These are phyloP conservation scores for Elysia crispata DNA, from an alignment of 2,888 invertebrate genomes.

Conservation along the genomic window DNA sequence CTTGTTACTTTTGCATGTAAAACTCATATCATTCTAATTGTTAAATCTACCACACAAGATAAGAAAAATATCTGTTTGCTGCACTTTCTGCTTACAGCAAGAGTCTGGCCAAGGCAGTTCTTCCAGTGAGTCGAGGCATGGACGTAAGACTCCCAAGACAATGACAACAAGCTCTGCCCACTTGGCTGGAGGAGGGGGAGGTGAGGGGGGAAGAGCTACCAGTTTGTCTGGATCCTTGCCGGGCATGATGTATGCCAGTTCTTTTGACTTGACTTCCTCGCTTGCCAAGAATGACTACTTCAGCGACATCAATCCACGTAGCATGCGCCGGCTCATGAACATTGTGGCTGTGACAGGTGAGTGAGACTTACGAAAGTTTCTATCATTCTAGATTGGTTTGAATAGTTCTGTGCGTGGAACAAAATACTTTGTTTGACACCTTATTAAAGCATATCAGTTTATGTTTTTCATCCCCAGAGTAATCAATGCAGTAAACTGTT, in stretches of 20 bases:
- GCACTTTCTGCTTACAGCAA: slow-evolving; percentile 1
- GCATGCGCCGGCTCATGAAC: slow-evolving; percentile 97
- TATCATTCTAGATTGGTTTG: too few relatives aligned
- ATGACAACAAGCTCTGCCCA: slow-evolving; percentile 29
- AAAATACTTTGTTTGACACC: too few relatives aligned
- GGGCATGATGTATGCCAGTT: slow-evolving; percentile 61
- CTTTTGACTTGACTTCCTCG: slow-evolving; percentile 71
- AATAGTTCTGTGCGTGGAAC: too few relatives aligned
- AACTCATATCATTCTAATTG: too few relatives aligned
- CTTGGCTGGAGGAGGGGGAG: background rate
- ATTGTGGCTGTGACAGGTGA: slow-evolving; percentile 95
- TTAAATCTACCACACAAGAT: too few relatives aligned
- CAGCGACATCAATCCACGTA: slow-evolving; percentile 97
- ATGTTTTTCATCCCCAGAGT: too few relatives aligned
- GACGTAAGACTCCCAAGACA: slow-evolving; percentile 27
- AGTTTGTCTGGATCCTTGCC: slow-evolving; percentile 52
- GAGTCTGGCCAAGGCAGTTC: slow-evolving; percentile 46
- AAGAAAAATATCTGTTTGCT: too few relatives aligned
- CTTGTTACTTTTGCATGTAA: too few relatives aligned
- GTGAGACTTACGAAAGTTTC: background rate
- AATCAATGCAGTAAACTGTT: too few relatives aligned
- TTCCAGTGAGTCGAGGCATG: slow-evolving; percentile 44
- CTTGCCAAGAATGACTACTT: slow-evolving; percentile 98
- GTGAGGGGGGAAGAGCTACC: background rate
- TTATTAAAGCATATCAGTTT: too few relatives aligned